Percentiles rank a stretch among this genome's conserved stretches.
These are phyloP conservation scores for Propsilocerus akamusi DNA, from an alignment of 1,140 invertebrate species.

Conservation along the genomic window DNA sequence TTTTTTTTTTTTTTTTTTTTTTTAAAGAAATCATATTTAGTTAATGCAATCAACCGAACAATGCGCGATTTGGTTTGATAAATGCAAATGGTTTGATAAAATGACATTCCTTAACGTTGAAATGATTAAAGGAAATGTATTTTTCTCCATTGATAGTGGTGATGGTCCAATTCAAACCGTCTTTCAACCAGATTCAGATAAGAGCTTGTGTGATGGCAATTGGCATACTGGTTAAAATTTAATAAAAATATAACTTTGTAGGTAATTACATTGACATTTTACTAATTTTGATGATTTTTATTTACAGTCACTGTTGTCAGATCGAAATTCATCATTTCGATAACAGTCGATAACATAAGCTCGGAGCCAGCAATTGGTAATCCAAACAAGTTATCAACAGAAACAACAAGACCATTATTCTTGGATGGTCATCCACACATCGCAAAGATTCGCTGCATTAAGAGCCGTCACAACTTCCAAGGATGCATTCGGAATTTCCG, in stretches of 20 bases:
- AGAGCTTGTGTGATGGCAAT: slow-evolving; percentile 75
- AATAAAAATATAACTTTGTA: not conserved
- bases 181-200: slow-evolving; percentile 46
- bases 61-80: too few species aligned
- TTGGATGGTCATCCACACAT: slow-evolving; percentile 66
- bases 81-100: too few species aligned
- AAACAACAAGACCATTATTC: slow-evolving; percentile 71
- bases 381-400: slow-evolving; percentile 44
- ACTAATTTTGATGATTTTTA: not conserved
- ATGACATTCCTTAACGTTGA: slow-evolving; percentile 80
- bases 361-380: slow-evolving; percentile 29
- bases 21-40: slow-evolving; percentile 3
- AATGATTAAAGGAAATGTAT: slow-evolving; percentile 64
- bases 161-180: slow-evolving; percentile 55
- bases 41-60: not conserved
- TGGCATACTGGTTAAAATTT: too few species aligned
- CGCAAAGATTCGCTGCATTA: slow-evolving; percentile 29
- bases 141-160: slow-evolving; percentile 71
- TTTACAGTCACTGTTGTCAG: slow-evolving; percentile 15
- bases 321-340: slow-evolving; percentile 19
- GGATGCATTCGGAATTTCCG: slow-evolving; percentile 63
- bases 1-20: too few species aligned
- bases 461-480: slow-evolving; percentile 47
- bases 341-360: slow-evolving; percentile 16
- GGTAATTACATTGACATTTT: not conserved